These are phyloP conservation scores for Aplidium turbinatum DNA, from an alignment of 23 tunicate genomes.

Conservation along the genomic window DNA sequence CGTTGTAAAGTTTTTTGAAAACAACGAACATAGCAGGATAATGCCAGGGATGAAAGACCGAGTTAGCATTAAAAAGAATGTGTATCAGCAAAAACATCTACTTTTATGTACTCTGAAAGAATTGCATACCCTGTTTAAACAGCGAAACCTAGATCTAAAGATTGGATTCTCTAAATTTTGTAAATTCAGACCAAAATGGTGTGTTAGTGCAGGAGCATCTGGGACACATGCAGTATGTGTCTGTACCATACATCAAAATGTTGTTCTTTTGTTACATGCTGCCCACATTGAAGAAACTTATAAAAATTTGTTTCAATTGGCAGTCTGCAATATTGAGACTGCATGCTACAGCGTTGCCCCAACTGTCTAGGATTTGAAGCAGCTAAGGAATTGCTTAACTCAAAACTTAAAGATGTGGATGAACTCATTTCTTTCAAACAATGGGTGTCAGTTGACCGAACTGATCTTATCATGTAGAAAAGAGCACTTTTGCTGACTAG, in stretches of 20 bases:
- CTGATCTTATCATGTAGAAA: constrained; percentile 18
- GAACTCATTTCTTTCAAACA: constrained; percentile 11
- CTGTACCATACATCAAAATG: constrained; percentile 28
- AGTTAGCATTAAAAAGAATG: too few species aligned
- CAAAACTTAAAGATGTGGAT: constrained; percentile 16
- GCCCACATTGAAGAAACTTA: background rate
- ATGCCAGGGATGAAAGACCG: constrained; percentile 20
- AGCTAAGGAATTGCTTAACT: background rate
- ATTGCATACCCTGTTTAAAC: background rate
- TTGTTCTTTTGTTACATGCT: constrained; percentile 14
- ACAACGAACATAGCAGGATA: constrained; percentile 1
- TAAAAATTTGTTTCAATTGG: background rate
- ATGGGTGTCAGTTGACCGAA: constrained; percentile 23
- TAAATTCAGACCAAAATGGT: constrained; percentile 14
- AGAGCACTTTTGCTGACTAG: too few species aligned
- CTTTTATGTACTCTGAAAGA: constrained; percentile 28
- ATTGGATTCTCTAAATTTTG: constrained; percentile 14
- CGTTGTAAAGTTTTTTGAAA: background rate
- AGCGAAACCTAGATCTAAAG: background rate
- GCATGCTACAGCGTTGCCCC: constrained; percentile 2
- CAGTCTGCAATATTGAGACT: background rate
- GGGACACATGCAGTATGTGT: constrained; percentile 29
- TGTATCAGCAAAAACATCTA: background rate
- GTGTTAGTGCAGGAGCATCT: constrained; percentile 23
- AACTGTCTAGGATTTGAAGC: constrained; percentile 17